Percentiles rank a stretch among this genome's conserved stretches.
Evolutionary conservation across 1,140 invertebrate genomes (phyloP).

Genomic region (Dendrolimus kikuchii): DNA sequence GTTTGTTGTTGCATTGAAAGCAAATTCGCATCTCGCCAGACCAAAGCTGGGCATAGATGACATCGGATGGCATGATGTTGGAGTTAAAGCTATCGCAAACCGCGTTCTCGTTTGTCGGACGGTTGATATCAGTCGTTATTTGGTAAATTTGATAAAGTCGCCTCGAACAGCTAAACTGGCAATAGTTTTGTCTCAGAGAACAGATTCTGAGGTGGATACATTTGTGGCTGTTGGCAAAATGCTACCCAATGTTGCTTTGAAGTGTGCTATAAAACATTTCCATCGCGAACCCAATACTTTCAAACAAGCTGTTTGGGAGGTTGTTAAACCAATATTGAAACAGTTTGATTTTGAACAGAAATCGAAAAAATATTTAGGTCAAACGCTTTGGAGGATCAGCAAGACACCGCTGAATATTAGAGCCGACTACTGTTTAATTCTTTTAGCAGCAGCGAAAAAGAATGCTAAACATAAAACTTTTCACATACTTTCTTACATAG

Average conservation of each 20-base stretch:
- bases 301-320: constrained; percentile 22
- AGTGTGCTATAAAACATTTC: constrained; percentile 17
- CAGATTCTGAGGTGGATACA: constrained; percentile 13
- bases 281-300: constrained; percentile 9
- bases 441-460: constrained; percentile 22
- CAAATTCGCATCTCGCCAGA: constrained; percentile 26
- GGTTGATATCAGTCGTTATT: constrained; percentile 8
- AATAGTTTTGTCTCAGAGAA: constrained; percentile 21
- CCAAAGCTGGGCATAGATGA: constrained; percentile 22
- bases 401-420: constrained; percentile 23
- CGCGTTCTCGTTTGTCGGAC: constrained; percentile 3
- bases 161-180: constrained; percentile 19
- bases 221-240: constrained; percentile 8
- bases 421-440: constrained; percentile 25
- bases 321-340: constrained; percentile 23
- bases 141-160: constrained; percentile 23
- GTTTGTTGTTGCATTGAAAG: constrained; percentile 25
- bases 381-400: constrained; percentile 10
- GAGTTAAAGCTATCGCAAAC: constrained; percentile 15
- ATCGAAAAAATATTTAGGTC: neutral
- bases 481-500: constrained; percentile 21
- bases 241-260: constrained; percentile 25
- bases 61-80: constrained; percentile 20
- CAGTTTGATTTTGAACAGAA: constrained; percentile 4
- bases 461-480: constrained; percentile 15